These are phyloP conservation scores for Athetis lepigone DNA, from an alignment of 2,888 invertebrate species.

Conservation along the genomic window DNA sequence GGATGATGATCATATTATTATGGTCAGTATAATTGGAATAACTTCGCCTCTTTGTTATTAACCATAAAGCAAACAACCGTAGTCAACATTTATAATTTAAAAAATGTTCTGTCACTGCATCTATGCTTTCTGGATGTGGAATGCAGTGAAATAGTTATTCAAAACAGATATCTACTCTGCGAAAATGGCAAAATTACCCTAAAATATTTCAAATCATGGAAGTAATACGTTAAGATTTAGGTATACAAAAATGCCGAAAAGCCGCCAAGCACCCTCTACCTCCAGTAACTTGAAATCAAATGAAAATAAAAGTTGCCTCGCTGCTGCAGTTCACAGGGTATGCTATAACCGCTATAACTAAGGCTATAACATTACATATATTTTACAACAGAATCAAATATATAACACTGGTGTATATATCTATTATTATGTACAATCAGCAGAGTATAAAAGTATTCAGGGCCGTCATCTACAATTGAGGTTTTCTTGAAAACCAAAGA, in stretches of 20 bases:
- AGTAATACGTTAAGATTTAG: background rate
- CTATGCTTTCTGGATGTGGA: background rate
- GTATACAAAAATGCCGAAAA: slow-evolving; percentile 22
- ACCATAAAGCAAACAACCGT: background rate
- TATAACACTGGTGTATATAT: no score
- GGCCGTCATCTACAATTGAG: no score
- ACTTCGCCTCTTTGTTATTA: slow-evolving; percentile 4
- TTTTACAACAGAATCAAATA: no score
- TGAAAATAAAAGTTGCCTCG: background rate
- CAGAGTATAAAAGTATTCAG: no score
- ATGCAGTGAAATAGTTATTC: background rate
- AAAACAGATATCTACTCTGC: background rate
- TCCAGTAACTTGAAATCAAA: slow-evolving; percentile 3
- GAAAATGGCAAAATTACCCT: background rate
- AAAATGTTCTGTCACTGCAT: background rate
- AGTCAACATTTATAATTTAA: background rate
- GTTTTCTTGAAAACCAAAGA: no score
- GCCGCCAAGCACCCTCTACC: slow-evolving; percentile 24
- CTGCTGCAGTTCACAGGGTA: no score
- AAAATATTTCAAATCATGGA: slow-evolving; percentile 10
- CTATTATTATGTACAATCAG: no score
- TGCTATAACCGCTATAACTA: no score
- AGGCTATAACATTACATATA: no score
- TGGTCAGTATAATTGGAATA: background rate
- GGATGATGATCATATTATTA: no score